These are phyloP conservation scores for Zoroaster sp. DNA, from an alignment of 53 echinoderm and acorn worm species.

Conservation along the genomic window DNA sequence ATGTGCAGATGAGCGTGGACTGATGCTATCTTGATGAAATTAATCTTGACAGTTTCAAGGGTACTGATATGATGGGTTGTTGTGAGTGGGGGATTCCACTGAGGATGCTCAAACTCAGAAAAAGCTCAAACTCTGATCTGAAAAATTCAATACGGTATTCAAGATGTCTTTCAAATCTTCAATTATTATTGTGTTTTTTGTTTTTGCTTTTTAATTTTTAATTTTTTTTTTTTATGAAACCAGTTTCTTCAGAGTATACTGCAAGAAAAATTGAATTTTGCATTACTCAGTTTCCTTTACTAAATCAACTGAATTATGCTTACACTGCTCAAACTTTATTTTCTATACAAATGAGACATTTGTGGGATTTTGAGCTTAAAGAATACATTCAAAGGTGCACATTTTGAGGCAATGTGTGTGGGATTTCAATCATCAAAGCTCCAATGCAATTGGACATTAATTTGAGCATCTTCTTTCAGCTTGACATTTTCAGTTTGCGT, in stretches of 20 bases:
- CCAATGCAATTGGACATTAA: not conserved
- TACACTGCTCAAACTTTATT: not conserved
- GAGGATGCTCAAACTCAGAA: not conserved
- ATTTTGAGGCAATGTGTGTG: not conserved
- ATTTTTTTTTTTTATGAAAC: too few species aligned
- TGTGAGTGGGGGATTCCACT: not conserved
- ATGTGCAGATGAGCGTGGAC: slow-evolving; percentile 2
- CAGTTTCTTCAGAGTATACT: not conserved
- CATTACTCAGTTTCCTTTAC: not conserved
- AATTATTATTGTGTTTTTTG: too few species aligned
- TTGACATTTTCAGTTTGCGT: not conserved
- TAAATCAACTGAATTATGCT: not conserved
- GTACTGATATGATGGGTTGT: not conserved
- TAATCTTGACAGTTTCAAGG: slow-evolving; percentile 32
- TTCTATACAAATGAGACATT: not conserved
- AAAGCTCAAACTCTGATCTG: not conserved
- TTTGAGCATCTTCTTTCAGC: not conserved
- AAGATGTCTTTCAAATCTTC: not conserved
- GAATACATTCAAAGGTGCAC: not conserved
- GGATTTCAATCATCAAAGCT: not conserved
- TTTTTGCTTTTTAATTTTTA: too few species aligned
- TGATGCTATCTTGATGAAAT: slow-evolving; percentile 39
- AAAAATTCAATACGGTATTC: not conserved
- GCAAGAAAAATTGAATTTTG: not conserved
- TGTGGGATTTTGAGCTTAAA: not conserved